phyloP scores from a whole-genome alignment of 2,797 vertebrate species.

The Falco naumanni region DNA sequence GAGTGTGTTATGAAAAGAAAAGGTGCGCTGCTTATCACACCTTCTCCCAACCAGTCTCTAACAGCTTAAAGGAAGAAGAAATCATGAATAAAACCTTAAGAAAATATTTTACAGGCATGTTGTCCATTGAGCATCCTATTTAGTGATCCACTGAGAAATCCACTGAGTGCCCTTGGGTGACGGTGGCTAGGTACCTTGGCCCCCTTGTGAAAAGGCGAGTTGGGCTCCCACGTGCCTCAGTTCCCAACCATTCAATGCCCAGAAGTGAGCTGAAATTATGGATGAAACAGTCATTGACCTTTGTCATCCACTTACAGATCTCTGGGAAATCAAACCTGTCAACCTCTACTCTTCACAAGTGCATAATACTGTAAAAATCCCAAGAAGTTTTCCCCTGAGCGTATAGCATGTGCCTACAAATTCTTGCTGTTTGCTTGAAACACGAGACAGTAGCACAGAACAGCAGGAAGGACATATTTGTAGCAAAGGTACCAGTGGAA shows the following conservation, averaged over 20 bases:
- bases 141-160: not conserved
- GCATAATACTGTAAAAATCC: not conserved
- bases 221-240: not conserved
- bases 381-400: not conserved
- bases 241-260: not conserved
- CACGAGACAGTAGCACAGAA: not conserved
- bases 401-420: not conserved
- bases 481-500: not conserved
- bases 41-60: not conserved
- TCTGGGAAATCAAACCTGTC: not conserved
- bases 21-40: not conserved
- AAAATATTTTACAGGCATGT: not conserved
- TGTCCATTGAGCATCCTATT: not conserved
- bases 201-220: not conserved
- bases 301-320: not conserved
- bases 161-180: not conserved
- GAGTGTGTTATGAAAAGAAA: not conserved
- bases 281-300: not conserved
- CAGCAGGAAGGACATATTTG: not conserved
- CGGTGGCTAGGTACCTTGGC: not conserved
- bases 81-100: not conserved
- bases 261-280: not conserved
- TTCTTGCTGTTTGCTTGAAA: not conserved
- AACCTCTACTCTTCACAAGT: not conserved
- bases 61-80: not conserved